phyloP scores from a whole-genome alignment of 2,797 vertebrate species.

The Gouania willdenowi region DNA sequence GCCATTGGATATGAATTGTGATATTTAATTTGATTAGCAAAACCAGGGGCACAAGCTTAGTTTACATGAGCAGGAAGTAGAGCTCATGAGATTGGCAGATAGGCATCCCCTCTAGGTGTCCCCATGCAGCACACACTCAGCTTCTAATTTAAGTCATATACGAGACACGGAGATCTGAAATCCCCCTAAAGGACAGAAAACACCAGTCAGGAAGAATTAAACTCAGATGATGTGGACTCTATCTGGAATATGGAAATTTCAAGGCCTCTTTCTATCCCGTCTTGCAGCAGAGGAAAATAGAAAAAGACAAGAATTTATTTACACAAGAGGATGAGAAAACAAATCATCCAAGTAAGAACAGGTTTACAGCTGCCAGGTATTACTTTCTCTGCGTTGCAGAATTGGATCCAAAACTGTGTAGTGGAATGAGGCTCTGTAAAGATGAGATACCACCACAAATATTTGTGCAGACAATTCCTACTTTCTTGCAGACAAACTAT shows the following conservation, averaged over 20 bases:
- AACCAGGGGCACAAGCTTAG: slow-evolving; percentile 31
- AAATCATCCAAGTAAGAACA: slow-evolving; percentile 32
- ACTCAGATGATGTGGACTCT: slow-evolving; percentile 33
- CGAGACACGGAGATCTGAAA: slow-evolving; percentile 15
- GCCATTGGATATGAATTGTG: slow-evolving; percentile 47
- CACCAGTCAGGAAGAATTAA: slow-evolving; percentile 56
- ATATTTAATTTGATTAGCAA: slow-evolving; percentile 59
- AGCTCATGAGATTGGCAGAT: slow-evolving; percentile 20
- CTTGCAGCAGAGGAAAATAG: slow-evolving; percentile 20
- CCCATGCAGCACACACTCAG: slow-evolving; percentile 7
- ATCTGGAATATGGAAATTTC: slow-evolving; percentile 40
- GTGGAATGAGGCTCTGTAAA: slow-evolving; percentile 7
- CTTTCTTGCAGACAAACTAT: slow-evolving; percentile 32
- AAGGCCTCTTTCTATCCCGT: slow-evolving; percentile 18
- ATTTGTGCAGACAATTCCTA: slow-evolving; percentile 28
- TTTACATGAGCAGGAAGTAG: slow-evolving; percentile 33
- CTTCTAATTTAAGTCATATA: slow-evolving; percentile 10
- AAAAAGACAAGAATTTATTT: slow-evolving; percentile 27
- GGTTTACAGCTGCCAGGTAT: slow-evolving; percentile 36
- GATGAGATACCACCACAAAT: slow-evolving; percentile 42
- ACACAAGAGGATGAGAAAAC: slow-evolving; percentile 9
- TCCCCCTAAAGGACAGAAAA: slow-evolving; percentile 40
- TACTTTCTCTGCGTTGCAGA: slow-evolving; percentile 32
- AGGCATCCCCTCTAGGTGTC: slow-evolving; percentile 20
- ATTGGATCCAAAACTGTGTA: slow-evolving; percentile 60